A percentile compares a stretch with the other conserved stretches of the same genome.
These are phyloP conservation scores for Eira barbara DNA, from an alignment of 2,113 vertebrate genomes.

Conservation along the genomic window DNA sequence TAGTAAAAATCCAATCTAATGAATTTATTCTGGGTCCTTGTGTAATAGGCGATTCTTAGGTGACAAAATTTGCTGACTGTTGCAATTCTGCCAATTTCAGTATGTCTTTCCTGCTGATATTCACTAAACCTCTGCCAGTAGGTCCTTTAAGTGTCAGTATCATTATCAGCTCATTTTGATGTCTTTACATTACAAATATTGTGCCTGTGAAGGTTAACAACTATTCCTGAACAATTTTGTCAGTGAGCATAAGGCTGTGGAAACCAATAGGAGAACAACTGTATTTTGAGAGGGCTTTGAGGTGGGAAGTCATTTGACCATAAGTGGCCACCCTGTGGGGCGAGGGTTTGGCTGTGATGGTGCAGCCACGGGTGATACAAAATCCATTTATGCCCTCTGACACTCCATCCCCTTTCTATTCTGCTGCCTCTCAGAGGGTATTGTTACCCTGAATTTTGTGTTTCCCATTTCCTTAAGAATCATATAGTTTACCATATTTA, in stretches of 20 bases:
- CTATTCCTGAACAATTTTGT: not conserved
- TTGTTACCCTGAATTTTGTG: not conserved
- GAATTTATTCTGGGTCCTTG: not conserved
- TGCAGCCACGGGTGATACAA: not conserved
- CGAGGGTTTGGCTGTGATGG: not conserved
- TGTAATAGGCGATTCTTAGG: not conserved
- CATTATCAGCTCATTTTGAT: slow-evolving; percentile 14
- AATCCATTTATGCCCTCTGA: not conserved
- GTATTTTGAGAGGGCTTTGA: not conserved
- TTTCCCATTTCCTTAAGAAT: not conserved
- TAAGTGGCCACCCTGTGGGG: not conserved
- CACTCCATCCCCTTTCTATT: not conserved
- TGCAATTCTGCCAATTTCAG: not conserved
- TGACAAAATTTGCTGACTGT: not conserved
- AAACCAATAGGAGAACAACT: not conserved
- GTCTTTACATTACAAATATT: not conserved
- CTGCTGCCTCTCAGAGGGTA: not conserved
- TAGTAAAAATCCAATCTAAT: not conserved
- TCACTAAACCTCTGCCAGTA: not conserved
- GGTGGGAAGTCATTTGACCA: not conserved
- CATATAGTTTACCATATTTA: not conserved
- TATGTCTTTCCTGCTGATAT: not conserved
- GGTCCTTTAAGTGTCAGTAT: not conserved
- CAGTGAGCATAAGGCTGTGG: not conserved
- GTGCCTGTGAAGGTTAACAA: not conserved